Evolutionary conservation across 2,888 invertebrate genomes (phyloP), one percentile per base, ranked within the genome.

Genomic region (Lycocerus yunnanus): DNA sequence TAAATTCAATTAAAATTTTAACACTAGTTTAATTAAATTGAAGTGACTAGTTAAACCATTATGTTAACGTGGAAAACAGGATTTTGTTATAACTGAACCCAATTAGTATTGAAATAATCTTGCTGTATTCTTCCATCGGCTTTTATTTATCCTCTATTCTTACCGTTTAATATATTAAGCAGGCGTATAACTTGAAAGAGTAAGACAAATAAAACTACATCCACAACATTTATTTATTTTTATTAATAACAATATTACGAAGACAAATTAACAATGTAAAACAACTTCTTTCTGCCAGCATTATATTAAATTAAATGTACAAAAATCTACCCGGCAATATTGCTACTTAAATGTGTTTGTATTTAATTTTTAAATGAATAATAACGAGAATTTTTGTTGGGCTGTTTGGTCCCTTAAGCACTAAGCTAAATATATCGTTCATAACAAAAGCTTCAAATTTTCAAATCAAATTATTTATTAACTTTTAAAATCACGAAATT

Each of bases 401-500:
- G 74, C 75, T 74, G 67, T 66, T 76, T 78, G 78, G 78, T 78
- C 78, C 78, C 78, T 76, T 73, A 76, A 74, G 74, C 78, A 74
- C 68, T 70, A 78, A 78, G 78, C 78, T 76, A 78, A 72, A 20
- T 61, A 67, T 27, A 67, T 59, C 24, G 13, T 18, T 24, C 43
- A 24, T 72, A 58, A 70, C 60, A n/a, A 43, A 43, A 43, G n/a
- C n/a, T 13, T 13, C 43, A n/a, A 13, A 43, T 43, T 43, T 43
- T 43, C 5, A n/a, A 43, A 43, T n/a, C 43, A 2, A 43, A 43
- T 0, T 21, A 8, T 8, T 21, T 21, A 21, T 6, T 43, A n/a
- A n/a, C 43, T 43, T 43, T 43, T 13, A n/a, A 63, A 15, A 15
- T 15, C 15, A 59, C 15, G 10, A 59, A 63, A 63, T 63, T 63